These are phyloP conservation scores for Procambarus virginalis DNA, from an alignment of 1,140 invertebrate genomes.

Conservation along the genomic window DNA sequence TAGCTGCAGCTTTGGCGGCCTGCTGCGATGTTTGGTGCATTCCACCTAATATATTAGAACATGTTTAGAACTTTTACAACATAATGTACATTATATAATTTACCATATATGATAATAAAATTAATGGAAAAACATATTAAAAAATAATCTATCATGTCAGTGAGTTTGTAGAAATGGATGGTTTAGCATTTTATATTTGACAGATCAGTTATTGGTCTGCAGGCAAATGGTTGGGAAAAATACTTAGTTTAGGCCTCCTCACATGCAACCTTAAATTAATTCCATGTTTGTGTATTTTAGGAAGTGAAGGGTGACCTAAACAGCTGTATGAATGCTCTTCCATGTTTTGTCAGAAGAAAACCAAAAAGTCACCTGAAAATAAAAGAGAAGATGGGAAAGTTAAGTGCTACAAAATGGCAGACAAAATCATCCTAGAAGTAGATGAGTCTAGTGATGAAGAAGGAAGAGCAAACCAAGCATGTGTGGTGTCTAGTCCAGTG, in stretches of 20 bases:
- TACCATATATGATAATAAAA: no score
- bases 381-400: slow-evolving; percentile 8
- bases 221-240: no score
- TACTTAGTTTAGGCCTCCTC: neutral
- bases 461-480: slow-evolving; percentile 25
- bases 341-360: slow-evolving; percentile 15
- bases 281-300: slow-evolving; percentile 15
- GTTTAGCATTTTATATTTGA: no score
- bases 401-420: neutral
- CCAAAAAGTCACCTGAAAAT: neutral
- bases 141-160: no score
- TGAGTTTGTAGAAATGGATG: no score
- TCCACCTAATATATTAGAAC: no score
- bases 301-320: slow-evolving; percentile 59
- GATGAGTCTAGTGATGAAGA: slow-evolving; percentile 58
- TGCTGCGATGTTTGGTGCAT: no score
- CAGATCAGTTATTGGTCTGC: no score
- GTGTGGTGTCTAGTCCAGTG: slow-evolving; percentile 52
- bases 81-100: no score
- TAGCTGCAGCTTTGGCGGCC: no score
- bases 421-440: neutral
- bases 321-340: slow-evolving; percentile 35
- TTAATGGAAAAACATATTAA: no score
- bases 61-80: no score
- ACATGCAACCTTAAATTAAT: neutral